phyloP scores from a whole-genome alignment of 2,113 vertebrate genomes.

The Coturnix japonica region DNA sequence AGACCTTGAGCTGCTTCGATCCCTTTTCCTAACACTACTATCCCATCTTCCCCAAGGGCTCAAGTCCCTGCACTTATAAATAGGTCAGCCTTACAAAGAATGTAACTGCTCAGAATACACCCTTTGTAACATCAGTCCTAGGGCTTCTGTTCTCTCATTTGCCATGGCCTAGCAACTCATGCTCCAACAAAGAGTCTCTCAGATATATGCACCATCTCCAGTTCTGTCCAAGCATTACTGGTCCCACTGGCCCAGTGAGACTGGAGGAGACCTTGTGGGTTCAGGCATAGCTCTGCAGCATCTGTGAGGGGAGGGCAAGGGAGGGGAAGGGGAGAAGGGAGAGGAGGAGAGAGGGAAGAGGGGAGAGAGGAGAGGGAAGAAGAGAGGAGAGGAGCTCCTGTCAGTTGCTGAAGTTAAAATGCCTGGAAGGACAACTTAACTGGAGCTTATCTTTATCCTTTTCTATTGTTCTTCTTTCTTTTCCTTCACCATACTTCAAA shows the following conservation, averaged over 20 bases:
- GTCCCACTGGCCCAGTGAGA: fast-evolving
- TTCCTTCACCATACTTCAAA: background rate
- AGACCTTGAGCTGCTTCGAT: background rate
- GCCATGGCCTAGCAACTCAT: background rate
- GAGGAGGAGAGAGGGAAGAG: background rate
- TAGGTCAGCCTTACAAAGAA: background rate
- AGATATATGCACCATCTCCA: fast-evolving
- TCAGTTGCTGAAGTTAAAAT: background rate
- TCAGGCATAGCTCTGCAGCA: background rate
- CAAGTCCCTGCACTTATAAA: background rate
- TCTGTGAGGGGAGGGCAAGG: background rate
- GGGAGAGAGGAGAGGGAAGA: background rate
- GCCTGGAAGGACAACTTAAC: background rate
- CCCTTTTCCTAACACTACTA: background rate
- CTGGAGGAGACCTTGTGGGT: fast-evolving
- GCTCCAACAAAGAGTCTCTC: background rate
- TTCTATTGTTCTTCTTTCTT: background rate
- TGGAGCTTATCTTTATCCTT: background rate
- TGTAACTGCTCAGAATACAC: background rate
- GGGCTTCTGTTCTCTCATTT: background rate
- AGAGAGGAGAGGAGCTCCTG: background rate
- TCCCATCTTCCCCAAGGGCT: background rate
- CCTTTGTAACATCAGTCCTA: background rate
- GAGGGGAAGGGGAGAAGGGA: background rate
- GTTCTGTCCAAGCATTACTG: background rate